phyloP scores from a whole-genome alignment of 2,797 vertebrate genomes.

The Hydrophis major region DNA sequence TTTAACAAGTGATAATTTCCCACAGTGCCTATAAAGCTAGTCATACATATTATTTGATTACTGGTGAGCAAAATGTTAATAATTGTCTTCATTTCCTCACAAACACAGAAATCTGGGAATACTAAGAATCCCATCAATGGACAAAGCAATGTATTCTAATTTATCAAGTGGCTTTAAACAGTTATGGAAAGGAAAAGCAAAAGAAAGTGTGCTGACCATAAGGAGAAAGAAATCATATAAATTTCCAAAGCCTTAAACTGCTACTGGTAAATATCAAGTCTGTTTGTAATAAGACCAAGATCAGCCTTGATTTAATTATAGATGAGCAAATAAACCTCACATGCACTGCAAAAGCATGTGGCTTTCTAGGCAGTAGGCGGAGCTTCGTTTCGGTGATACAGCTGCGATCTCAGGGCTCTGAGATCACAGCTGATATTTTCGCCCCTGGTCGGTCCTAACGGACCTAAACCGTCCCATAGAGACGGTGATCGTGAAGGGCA shows the following conservation, averaged over 20 bases:
- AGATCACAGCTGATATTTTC: too few relatives aligned
- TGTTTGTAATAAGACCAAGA: neutral
- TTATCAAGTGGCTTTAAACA: neutral
- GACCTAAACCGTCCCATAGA: too few relatives aligned
- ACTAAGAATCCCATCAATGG: neutral
- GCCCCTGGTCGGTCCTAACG: too few relatives aligned
- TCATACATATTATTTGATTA: neutral
- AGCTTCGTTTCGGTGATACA: too few relatives aligned
- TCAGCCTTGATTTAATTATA: neutral
- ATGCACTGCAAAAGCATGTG: neutral
- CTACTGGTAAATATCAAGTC: neutral
- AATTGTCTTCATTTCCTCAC: neutral
- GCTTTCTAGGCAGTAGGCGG: neutral
- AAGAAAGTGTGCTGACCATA: neutral
- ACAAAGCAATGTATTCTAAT: neutral
- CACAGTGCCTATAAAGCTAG: neutral
- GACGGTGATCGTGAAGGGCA: too few relatives aligned
- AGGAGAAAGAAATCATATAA: neutral
- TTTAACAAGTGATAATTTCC: neutral
- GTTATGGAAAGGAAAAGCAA: neutral
- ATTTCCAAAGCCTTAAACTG: neutral
- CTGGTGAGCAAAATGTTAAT: neutral
- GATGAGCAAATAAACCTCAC: neutral
- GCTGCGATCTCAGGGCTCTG: too few relatives aligned
- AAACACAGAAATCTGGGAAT: neutral